Percentiles rank a stretch among this genome's conserved stretches.
phyloP scores from a whole-genome alignment of 2,888 invertebrate genomes.

The Mesorhabditis spiculigera region DNA sequence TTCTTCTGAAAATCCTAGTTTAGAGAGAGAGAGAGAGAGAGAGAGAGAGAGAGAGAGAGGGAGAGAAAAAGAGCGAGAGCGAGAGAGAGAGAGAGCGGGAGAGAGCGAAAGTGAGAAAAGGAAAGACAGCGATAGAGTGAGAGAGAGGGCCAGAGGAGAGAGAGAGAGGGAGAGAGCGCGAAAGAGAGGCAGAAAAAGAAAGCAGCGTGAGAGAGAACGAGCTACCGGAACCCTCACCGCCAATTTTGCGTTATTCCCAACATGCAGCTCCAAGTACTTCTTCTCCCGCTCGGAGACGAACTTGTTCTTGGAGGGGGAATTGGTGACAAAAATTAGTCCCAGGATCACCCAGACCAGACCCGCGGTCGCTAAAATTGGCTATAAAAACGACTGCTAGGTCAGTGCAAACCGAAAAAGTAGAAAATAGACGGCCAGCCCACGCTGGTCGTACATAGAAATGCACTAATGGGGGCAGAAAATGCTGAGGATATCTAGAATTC shows the following conservation, averaged over 20 bases:
- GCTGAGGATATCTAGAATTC: not conserved
- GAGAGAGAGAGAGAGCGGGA: no score
- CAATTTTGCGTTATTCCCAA: not conserved
- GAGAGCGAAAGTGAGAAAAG: no score
- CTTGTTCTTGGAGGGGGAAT: not conserved
- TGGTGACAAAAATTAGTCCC: not conserved
- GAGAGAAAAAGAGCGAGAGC: no score
- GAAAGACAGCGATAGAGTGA: no score
- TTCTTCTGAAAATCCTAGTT: not conserved
- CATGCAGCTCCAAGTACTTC: not conserved
- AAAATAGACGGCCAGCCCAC: not conserved
- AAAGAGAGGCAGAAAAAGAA: no score
- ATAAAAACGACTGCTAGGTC: not conserved
- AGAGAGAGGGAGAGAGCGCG: no score
- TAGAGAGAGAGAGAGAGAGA: no score
- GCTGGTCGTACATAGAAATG: not conserved
- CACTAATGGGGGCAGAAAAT: not conserved
- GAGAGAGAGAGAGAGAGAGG: no score
- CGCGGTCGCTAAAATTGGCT: not conserved
- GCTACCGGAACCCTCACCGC: not conserved
- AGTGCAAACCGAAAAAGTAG: conserved; percentile 1
- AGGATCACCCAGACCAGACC: not conserved
- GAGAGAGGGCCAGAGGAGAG: no score
- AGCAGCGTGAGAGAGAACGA: no score
- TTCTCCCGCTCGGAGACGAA: not conserved